Evolutionary conservation across 2,888 invertebrate genomes (phyloP), one percentile per base, ranked within the genome.

Genomic region (Lochmaea capreae): DNA sequence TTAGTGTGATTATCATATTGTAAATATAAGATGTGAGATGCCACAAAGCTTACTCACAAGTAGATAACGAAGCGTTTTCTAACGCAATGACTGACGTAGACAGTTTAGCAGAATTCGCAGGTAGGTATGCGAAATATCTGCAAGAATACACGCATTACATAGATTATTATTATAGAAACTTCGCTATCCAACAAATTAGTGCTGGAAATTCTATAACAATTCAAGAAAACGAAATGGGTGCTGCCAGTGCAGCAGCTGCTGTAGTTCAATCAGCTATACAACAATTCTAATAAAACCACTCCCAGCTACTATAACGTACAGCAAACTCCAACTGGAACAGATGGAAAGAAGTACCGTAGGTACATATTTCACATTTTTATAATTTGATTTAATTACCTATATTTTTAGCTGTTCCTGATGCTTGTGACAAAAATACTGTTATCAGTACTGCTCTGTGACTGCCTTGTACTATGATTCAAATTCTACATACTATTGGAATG

Each of bases 401-500:
- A 49, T 46, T 85, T 85, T 39, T 79, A 90, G 90, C 91, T 57
- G 89, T 93, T 14, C 99, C 99, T 5, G 98, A 99, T 89, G 94
- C 96, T 84, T 98, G 95, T 84, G 99, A 99, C 86, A 96, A 96
- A 85, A 91, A 94, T 1, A 97, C 97, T 4, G 98, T 0, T 99
- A 97, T 85, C 98, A 98, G 85, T 98, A 97, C 85, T 99, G 99
- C 87, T 93, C 96, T 0, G 89, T 90, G 1, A 98, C 99, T 0
- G 96, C 96, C 0, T 90, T 99, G 16, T 99, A 99, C 87, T 99
- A 98, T 86, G 99, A 99, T 89, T 93, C 97, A 0, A 95, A 93
- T 81, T 96, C 98, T 3, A 97, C 95, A 84, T 99, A 99, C 87
- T 99, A 98, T 87, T 99, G 95, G 88, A 98, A 99, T 86, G 93